Conservation (phyloP, 1,140 invertebrate species). For the Drosophila burlai region DNA sequence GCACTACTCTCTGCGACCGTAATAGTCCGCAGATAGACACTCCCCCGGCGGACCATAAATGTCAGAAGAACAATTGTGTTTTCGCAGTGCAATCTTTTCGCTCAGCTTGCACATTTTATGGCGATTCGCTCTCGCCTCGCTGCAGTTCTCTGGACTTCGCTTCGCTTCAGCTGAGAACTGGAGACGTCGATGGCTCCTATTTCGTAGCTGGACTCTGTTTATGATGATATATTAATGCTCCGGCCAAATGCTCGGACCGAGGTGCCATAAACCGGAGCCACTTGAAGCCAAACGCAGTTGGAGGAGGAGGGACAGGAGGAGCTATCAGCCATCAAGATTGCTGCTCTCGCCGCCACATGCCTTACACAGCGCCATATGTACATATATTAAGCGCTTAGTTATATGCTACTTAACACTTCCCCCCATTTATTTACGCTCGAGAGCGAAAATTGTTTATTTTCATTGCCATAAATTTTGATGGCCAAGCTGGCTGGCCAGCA, state of each 20-base stretch:
- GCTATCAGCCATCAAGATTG: constrained; percentile 29
- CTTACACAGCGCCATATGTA: constrained; percentile 5
- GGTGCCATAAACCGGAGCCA: constrained; percentile 72
- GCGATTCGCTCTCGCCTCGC: constrained; percentile 28
- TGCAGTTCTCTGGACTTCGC: constrained; percentile 1
- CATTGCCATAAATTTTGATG: constrained; percentile 71
- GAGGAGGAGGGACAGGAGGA: not conserved
- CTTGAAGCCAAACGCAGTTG: constrained; percentile 45
- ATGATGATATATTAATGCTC: constrained; percentile 78
- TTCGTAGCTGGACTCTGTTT: constrained; percentile 56
- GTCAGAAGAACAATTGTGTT: constrained; percentile 47
- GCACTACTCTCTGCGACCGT: not conserved
- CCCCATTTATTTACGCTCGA: constrained; percentile 51
- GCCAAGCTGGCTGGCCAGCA: constrained; percentile 42
- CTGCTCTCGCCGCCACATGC: constrained; percentile 48
- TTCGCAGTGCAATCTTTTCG: constrained; percentile 45
- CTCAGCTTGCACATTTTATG: constrained; percentile 71
- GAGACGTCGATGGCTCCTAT: constrained; percentile 47
- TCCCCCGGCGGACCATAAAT: constrained; percentile 21
- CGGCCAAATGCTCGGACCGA: constrained; percentile 48
- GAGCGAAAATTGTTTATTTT: constrained; percentile 75
- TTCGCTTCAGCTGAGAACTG: constrained; percentile 22
- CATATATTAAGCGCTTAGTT: constrained; percentile 54
- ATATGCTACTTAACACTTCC: constrained; percentile 70
- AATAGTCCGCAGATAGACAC: constrained; percentile 16